Conservation (phyloP, 2,113 vertebrate genomes). For the Meleagris gallopavo region DNA sequence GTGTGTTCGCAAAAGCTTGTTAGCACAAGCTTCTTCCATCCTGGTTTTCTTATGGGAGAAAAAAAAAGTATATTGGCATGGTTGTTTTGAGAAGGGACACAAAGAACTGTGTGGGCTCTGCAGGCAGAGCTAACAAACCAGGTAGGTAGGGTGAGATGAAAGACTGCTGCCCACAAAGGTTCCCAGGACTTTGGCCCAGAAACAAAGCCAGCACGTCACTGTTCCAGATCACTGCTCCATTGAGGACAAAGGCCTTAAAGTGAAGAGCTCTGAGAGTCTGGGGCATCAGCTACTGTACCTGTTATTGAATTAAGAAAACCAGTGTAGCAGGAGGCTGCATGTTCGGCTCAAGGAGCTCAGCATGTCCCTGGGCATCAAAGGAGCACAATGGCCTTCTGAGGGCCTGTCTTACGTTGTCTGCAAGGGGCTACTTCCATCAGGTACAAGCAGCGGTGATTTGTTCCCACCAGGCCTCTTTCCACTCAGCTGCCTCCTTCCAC, state of each 20-base stretch:
- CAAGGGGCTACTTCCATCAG: background rate
- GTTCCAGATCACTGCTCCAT: background rate
- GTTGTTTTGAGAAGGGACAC: conserved; percentile 42
- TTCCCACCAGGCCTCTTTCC: accelerated
- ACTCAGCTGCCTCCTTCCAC: background rate
- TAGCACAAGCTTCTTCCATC: background rate
- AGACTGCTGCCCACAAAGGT: background rate
- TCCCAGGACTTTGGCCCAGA: background rate
- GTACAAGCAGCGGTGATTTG: accelerated
- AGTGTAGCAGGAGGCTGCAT: background rate
- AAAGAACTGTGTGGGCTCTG: background rate
- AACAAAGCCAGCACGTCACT: background rate
- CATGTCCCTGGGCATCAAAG: background rate
- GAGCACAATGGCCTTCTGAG: background rate
- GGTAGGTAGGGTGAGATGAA: background rate
- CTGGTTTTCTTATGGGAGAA: background rate
- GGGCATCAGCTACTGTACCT: background rate
- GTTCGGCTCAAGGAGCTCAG: accelerated
- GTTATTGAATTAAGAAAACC: background rate
- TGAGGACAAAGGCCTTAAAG: background rate
- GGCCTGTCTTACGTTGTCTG: accelerated
- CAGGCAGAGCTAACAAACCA: background rate
- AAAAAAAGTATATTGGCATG: background rate
- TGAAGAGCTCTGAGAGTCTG: background rate
- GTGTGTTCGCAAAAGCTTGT: background rate